Conservation (phyloP, 2,113 vertebrate species). For the Pomatostomus ruficeps region DNA sequence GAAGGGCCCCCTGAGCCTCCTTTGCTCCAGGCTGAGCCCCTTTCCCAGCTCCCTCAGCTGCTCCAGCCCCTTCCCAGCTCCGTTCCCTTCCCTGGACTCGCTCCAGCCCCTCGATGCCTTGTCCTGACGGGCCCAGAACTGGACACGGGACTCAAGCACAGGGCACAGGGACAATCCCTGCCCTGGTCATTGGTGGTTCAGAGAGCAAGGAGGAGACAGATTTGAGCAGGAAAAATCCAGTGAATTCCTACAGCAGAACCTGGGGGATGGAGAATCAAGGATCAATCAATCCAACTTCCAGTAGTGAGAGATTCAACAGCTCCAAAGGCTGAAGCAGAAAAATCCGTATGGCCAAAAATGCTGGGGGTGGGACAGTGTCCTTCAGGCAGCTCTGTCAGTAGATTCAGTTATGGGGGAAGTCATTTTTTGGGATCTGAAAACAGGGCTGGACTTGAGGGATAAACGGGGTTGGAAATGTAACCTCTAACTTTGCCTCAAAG, state of each 20-base stretch:
- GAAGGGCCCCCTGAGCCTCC: not conserved
- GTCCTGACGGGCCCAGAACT: not conserved
- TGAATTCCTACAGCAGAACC: not conserved
- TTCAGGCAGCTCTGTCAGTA: not conserved
- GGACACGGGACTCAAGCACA: not conserved
- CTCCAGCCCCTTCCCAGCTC: not conserved
- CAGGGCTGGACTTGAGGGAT: not conserved
- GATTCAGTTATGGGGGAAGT: not conserved
- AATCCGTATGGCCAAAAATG: not conserved
- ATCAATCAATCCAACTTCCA: not conserved
- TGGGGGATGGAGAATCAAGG: not conserved
- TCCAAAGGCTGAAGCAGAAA: not conserved
- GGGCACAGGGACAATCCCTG: not conserved
- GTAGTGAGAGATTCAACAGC: not conserved
- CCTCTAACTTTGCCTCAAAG: not conserved
- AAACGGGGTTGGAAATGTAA: not conserved
- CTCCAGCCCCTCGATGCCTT: not conserved
- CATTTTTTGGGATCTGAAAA: not conserved
- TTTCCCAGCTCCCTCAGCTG: not conserved
- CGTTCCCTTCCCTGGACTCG: accelerated
- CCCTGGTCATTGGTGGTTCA: not conserved
- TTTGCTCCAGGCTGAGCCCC: not conserved
- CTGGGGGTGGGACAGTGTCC: accelerated
- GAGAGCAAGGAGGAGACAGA: not conserved
- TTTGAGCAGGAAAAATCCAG: not conserved